Evolutionary conservation across 2,888 invertebrate species (phyloP).

Genomic region (Chymomyza caudatula): DNA sequence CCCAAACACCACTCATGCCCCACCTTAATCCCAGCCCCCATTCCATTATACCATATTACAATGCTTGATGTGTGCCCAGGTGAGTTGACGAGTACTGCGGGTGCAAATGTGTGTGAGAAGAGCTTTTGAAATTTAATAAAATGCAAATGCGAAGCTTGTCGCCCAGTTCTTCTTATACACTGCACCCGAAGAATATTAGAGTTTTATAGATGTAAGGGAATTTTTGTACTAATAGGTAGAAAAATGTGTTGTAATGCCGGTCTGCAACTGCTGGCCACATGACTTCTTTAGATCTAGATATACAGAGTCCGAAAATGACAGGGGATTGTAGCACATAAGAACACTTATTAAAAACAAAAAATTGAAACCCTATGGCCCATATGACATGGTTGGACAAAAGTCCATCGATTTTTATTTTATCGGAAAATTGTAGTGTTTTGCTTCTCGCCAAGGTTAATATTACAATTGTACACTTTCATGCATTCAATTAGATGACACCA

Average conservation of each 20-base stretch:
- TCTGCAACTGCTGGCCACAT: no score
- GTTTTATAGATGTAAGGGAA: not conserved
- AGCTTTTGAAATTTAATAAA: slow-evolving; percentile 70
- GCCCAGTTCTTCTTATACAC: not conserved
- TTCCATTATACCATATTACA: slow-evolving; percentile 31
- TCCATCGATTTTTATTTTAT: no score
- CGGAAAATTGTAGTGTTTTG: no score
- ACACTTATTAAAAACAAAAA: no score
- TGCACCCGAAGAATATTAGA: not conserved
- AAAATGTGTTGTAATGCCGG: not conserved
- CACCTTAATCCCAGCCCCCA: not conserved
- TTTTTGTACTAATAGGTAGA: not conserved
- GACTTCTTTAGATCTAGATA: no score
- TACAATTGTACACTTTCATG: no score
- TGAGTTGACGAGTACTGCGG: slow-evolving; percentile 31
- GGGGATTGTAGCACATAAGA: no score
- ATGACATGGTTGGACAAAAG: no score
- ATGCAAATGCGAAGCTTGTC: slow-evolving; percentile 58
- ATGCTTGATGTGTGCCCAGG: slow-evolving; percentile 42
- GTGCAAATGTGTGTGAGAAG: slow-evolving; percentile 41
- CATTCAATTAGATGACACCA: no score
- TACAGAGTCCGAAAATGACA: no score
- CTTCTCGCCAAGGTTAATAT: no score
- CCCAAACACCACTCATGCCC: not conserved
- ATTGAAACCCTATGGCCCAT: no score